Percentiles rank a stretch among this genome's conserved stretches.
Conservation (phyloP, 2,888 invertebrate genomes). For the Eretmocerus hayati region DNA sequence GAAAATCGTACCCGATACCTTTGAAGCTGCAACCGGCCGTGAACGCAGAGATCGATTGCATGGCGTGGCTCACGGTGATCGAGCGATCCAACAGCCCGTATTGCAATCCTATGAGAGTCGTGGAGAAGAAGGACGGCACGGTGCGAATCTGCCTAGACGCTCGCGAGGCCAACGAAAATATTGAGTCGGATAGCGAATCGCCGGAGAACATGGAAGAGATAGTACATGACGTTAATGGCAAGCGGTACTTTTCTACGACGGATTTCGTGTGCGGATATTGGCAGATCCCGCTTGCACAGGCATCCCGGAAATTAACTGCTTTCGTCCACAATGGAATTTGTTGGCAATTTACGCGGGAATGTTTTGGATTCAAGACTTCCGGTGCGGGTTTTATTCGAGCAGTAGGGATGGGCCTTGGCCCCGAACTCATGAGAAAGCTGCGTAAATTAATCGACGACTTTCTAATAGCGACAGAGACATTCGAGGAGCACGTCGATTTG, state of each 20-base stretch:
- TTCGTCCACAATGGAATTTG: constrained; percentile 21
- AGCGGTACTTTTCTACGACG: constrained; percentile 18
- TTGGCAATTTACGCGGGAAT: constrained; percentile 29
- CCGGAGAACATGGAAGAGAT: constrained; percentile 21
- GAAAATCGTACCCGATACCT: constrained; percentile 30
- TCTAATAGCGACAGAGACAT: constrained; percentile 25
- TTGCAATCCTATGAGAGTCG: constrained; percentile 30
- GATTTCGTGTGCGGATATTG: constrained; percentile 27
- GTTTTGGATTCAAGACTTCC: constrained; percentile 26
- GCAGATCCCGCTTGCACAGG: constrained; percentile 23
- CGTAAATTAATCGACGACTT: constrained; percentile 32
- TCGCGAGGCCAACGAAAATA: constrained; percentile 27
- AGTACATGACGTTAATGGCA: constrained; percentile 23
- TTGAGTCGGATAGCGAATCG: constrained; percentile 28
- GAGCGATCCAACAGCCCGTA: constrained; percentile 27
- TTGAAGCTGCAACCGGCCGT: constrained; percentile 25
- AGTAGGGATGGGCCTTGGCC: constrained; percentile 24
- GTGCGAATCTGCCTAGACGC: constrained; percentile 33
- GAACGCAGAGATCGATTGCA: constrained; percentile 25
- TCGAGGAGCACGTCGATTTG: constrained; percentile 16
- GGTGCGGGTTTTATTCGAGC: constrained; percentile 16
- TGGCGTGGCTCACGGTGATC: constrained; percentile 29
- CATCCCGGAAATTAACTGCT: constrained; percentile 20
- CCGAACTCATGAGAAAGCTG: constrained; percentile 26
- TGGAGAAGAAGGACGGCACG: constrained; percentile 29